Conservation (phyloP, 2,888 invertebrate genomes). For the Aphelenchoides bicaudatus region DNA sequence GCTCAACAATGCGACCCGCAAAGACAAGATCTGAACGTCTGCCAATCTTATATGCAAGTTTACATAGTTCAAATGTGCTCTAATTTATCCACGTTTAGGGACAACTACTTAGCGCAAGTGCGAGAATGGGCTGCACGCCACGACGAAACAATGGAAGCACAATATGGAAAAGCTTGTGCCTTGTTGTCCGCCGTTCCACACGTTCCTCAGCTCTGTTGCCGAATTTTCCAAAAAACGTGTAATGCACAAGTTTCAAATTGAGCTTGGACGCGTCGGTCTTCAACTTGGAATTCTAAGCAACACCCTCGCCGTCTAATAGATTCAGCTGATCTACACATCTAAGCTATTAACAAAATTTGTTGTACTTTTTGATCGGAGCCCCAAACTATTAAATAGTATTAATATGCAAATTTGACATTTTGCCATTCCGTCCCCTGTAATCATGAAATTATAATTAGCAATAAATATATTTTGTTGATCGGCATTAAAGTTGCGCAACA, state of each 20-base stretch:
- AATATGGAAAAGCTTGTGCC: slow-evolving; percentile 37
- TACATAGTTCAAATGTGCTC: background rate
- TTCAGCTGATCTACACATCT: too few species aligned
- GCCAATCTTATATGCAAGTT: slow-evolving; percentile 31
- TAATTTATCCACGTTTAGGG: too few species aligned
- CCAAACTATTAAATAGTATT: too few species aligned
- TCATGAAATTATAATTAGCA: too few species aligned
- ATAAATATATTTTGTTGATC: too few species aligned
- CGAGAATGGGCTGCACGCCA: slow-evolving; percentile 39
- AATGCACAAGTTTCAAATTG: slow-evolving; percentile 17
- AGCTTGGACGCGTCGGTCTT: too few species aligned
- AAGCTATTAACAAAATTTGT: background rate
- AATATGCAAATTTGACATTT: too few species aligned
- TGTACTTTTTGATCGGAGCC: background rate
- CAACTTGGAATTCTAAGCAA: too few species aligned
- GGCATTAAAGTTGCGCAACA: too few species aligned
- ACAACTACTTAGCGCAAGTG: slow-evolving; percentile 37
- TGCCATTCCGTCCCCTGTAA: too few species aligned
- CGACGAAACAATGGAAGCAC: slow-evolving; percentile 33
- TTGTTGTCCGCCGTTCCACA: slow-evolving; percentile 38
- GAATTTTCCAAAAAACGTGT: slow-evolving; percentile 32
- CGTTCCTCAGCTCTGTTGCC: slow-evolving; percentile 38
- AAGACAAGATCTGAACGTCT: slow-evolving; percentile 37
- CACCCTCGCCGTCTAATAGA: too few species aligned
- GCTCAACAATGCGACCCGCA: slow-evolving; percentile 27